Base-by-base conservation (phyloP, 2,888 invertebrate species). In the Lypha dubia region DNA sequence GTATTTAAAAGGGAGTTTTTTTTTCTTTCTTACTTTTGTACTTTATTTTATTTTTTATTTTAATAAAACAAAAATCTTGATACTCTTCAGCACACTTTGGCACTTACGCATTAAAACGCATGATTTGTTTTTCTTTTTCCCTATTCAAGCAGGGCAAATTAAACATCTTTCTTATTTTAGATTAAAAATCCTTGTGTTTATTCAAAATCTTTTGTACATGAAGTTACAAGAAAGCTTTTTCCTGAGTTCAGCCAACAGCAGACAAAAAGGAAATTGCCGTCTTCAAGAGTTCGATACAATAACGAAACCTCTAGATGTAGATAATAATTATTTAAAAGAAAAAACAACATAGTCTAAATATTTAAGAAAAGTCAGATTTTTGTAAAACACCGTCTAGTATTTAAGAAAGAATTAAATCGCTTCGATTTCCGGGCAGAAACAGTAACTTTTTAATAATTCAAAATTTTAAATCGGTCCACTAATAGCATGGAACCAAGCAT, bases 41-140 rank as follows among this genome's bases (percentile, higher is more conserved):
- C 24, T 44, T 46, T 24, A 3, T 44, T 13, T 15, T 56, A 41
- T 17, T 28, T 20, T n/a, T 56, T 60, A n/a, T n/a, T 44, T 20
- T 38, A 9, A 38, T 53, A 17, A 46, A 46, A 67, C 9, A 60
- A 38, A 60, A 60, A 60, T 20, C n/a, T 35, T 46, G n/a, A 5
- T 24, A 28, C 35, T 32, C 60, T 51, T 60, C 15, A 60, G 60
- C 76, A 65, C 65, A 67, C 24, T 76, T 58, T 17, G 46, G 65
- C 75, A 60, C 67, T 67, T 49, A 65, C 76, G 75, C 75, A 75
- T 65, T 41, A 6, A 22, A 32, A 75, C 75, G 75, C 75, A 75
- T 75, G 56, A 53, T 75, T 75, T 53, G 24, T 70, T 22, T 20
- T 53, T 28, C 38, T 35, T 28, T 41, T 17, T 20, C 9, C 38